phyloP scores from a whole-genome alignment of 1,140 invertebrate genomes.

The Planococcus citri region DNA sequence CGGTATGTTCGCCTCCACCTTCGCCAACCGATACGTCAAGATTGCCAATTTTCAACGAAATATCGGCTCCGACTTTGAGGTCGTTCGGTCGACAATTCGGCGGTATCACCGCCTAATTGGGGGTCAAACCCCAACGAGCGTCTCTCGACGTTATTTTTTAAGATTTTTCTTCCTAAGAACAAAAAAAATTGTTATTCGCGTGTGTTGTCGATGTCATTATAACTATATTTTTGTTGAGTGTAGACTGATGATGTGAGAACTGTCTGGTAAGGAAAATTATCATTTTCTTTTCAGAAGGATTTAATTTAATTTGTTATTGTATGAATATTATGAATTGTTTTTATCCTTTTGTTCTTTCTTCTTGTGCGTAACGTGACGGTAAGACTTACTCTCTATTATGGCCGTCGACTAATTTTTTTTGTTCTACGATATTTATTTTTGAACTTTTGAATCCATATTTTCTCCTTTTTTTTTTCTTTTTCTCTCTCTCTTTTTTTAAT shows the following conservation, averaged over 20 bases:
- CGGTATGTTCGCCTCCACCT: background rate
- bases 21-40: background rate
- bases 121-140: background rate
- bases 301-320: constrained; percentile 9
- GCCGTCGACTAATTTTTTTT: constrained; percentile 2
- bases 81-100: constrained; percentile 7
- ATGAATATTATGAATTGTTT: background rate
- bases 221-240: too few relatives aligned
- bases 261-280: background rate
- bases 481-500: too few relatives aligned
- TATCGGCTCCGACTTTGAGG: background rate
- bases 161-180: background rate
- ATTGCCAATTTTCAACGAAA: constrained; percentile 10
- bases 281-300: background rate
- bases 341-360: background rate
- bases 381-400: background rate
- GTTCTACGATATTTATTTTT: constrained; percentile 2
- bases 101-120: background rate
- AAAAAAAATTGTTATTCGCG: constrained; percentile 4
- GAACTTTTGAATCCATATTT: background rate
- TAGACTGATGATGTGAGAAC: too few relatives aligned
- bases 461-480: background rate
- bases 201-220: background rate
- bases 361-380: background rate
- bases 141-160: background rate